phyloP scores from a whole-genome alignment of 2,113 vertebrate species.

The Chiloscyllium plagiosum region DNA sequence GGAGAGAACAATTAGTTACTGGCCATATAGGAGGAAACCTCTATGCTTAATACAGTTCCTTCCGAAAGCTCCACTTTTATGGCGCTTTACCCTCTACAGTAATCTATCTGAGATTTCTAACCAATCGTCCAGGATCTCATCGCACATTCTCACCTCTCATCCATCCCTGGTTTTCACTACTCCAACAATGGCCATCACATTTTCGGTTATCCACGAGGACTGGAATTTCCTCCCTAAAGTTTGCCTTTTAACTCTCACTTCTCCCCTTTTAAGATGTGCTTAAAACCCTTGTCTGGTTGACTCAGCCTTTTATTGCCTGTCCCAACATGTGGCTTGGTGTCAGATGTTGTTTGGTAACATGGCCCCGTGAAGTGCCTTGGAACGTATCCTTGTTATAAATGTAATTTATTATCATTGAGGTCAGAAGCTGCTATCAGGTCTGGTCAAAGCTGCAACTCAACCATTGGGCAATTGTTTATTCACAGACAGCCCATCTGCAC shows the following conservation, averaged over 20 bases:
- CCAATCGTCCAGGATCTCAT: background rate
- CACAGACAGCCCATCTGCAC: background rate
- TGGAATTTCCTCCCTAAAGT: background rate
- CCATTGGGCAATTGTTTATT: background rate
- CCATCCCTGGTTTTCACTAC: background rate
- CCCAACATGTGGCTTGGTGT: background rate
- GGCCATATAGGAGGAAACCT: background rate
- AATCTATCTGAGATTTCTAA: background rate
- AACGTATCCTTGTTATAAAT: background rate
- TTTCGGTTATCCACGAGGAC: background rate
- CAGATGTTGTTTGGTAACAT: background rate
- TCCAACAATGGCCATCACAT: background rate
- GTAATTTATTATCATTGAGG: background rate
- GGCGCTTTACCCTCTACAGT: background rate
- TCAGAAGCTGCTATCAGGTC: background rate
- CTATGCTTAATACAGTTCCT: background rate
- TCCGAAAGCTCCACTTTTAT: background rate
- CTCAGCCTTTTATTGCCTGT: background rate
- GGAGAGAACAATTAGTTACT: slow-evolving; percentile 37
- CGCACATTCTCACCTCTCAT: background rate
- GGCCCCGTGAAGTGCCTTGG: background rate
- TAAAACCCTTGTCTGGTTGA: background rate
- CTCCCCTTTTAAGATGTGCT: background rate
- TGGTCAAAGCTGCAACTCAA: background rate
- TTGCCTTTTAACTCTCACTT: background rate